Percentiles rank a stretch among this genome's conserved stretches.
Conservation (phyloP, 1,140 invertebrate genomes). For the Euura saliciscinereae region DNA sequence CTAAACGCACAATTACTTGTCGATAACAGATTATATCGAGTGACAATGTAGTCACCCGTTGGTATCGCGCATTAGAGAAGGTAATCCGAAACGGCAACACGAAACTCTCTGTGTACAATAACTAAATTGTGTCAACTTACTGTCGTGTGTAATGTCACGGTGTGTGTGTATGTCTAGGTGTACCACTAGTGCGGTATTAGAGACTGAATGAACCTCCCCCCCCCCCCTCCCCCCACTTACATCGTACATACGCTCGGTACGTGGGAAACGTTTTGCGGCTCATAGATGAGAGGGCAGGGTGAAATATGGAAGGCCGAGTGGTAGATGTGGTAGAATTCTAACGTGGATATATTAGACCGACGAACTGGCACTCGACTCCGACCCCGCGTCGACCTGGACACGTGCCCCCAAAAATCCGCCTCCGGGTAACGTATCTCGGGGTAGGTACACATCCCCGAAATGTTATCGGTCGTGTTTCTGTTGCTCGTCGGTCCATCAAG, state of each 20-base stretch:
- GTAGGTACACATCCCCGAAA: no score
- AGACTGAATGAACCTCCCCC: background rate
- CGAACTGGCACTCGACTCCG: background rate
- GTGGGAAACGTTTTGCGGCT: background rate
- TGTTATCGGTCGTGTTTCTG: background rate
- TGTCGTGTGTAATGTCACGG: background rate
- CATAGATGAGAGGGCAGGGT: no score
- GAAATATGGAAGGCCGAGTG: background rate
- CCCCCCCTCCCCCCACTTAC: background rate
- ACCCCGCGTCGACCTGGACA: background rate
- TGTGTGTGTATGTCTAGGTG: background rate
- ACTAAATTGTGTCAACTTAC: no score
- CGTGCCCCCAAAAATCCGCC: background rate
- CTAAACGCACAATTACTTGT: no score
- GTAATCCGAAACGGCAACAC: conserved; percentile 41
- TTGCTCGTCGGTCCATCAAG: background rate
- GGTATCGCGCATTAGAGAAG: background rate
- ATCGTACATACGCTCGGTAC: background rate
- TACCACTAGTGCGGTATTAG: background rate
- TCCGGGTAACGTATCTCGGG: no score
- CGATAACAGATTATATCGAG: no score
- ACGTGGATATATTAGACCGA: background rate
- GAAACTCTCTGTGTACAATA: background rate
- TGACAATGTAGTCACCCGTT: no score
- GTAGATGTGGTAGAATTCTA: background rate